These are phyloP conservation scores for Melanaphis sacchari DNA, from an alignment of 1,140 invertebrate species.

Conservation along the genomic window DNA sequence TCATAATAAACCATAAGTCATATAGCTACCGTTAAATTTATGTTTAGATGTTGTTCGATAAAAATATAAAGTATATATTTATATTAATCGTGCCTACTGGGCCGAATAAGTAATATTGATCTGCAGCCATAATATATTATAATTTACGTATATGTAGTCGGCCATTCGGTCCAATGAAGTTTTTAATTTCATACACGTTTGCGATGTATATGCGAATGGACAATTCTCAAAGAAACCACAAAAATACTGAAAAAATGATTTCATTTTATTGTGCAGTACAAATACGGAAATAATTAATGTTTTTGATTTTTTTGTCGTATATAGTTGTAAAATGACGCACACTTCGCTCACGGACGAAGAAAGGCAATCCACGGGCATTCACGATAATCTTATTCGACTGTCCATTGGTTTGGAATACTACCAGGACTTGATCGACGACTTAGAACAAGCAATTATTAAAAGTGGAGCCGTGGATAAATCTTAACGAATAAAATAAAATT, in stretches of 20 bases:
- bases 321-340: constrained; percentile 78
- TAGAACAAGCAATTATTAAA: constrained; percentile 77
- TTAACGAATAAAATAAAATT: background rate
- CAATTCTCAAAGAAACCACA: background rate
- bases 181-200: no score
- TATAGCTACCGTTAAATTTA: no score
- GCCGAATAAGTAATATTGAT: no score
- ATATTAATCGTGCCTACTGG: no score
- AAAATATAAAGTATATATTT: no score
- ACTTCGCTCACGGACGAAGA: constrained; percentile 78
- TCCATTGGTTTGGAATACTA: constrained; percentile 91
- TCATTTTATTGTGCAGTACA: background rate
- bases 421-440: constrained; percentile 86
- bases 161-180: no score
- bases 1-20: no score
- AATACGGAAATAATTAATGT: background rate
- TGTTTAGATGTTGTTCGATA: no score
- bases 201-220: no score
- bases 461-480: constrained; percentile 15
- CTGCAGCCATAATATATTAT: no score
- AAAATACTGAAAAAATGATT: background rate
- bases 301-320: background rate
- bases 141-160: no score
- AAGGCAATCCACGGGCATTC: constrained; percentile 80
- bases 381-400: constrained; percentile 84